Conservation (phyloP, 2,797 vertebrate species). For the Gambusia yucatana region DNA sequence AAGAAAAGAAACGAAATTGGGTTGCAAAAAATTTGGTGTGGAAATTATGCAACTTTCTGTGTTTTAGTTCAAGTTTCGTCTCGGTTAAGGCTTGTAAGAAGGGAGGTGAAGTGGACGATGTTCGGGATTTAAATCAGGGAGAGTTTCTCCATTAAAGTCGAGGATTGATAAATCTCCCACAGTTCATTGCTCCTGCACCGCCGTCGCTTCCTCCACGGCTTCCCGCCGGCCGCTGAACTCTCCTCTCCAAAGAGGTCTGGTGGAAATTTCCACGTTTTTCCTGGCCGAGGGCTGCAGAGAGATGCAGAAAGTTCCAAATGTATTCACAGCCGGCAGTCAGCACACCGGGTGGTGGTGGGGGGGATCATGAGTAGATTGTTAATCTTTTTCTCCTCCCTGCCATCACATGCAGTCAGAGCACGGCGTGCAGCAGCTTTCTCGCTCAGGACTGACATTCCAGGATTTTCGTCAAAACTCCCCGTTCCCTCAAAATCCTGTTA, state of each 20-base stretch:
- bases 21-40: neutral
- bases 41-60: neutral
- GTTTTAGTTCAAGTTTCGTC: constrained; percentile 16
- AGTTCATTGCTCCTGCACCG: constrained; percentile 4
- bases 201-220: neutral
- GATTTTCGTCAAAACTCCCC: constrained; percentile 49
- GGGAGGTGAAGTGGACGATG: neutral
- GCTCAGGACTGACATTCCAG: constrained; percentile 73
- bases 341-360: neutral
- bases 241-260: constrained; percentile 46
- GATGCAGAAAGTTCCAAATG: constrained; percentile 56
- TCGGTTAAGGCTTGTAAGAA: constrained; percentile 6
- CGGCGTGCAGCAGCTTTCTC: constrained; percentile 58
- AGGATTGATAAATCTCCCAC: constrained; percentile 21
- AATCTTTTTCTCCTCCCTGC: constrained; percentile 62
- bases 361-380: constrained; percentile 43
- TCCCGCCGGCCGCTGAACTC: constrained; percentile 44
- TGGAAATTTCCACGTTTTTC: constrained; percentile 68
- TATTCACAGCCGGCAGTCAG: constrained; percentile 44
- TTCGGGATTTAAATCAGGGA: neutral
- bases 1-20: neutral
- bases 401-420: constrained; percentile 61
- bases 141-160: neutral
- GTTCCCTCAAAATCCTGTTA: constrained; percentile 34
- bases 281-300: constrained; percentile 42